Base-by-base conservation (phyloP, 2,888 invertebrate species). In the Petrophora chlorosata region DNA sequence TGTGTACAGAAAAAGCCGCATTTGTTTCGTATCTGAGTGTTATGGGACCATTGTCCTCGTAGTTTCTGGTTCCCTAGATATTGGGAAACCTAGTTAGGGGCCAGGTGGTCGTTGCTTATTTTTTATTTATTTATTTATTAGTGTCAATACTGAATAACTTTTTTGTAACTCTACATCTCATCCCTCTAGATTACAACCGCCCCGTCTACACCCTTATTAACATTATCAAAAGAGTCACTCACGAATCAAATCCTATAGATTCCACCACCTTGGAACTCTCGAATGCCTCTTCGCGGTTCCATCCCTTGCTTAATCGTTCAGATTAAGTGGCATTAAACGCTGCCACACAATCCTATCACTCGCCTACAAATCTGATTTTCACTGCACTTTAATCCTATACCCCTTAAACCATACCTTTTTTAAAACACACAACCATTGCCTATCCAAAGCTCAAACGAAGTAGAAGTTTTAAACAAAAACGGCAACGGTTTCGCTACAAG, bases 281-380 rank as follows among this genome's bases (percentile, higher is more conserved):
- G 56, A 65, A 55, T 67, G 67, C 65, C 63, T 73, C 75, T 76
- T 74, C 72, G 73, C 63, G 66, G 51, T 60, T 60, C 66, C 69
- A 59, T 68, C 75, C 75, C 76, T 67, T 73, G 72, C 69, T 76
- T 81, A 80, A 84, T 82, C 82, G 79, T 61, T 70, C 69, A 75
- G 76, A 77, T 80, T 82, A 82, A 84, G 79, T 79, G 78, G 79
- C 70, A 79, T 84, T 81, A 81, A 78, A 75, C 76, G 74, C 74
- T 72, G 72, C 71, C 74, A 76, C 79, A 69, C 80, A 84, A 85
- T 85, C 83, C 82, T 72, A 85, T 84, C 81, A 80, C 79, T 83
- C 78, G 75, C 73, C 75, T 74, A 79, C 84, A 82, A 87, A 87
- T 86, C 87, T 79, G 78, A 82, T 88, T 87, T 79, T 73, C 78